Conservation (phyloP, 2,113 vertebrate species). For the Smithornis capensis region DNA sequence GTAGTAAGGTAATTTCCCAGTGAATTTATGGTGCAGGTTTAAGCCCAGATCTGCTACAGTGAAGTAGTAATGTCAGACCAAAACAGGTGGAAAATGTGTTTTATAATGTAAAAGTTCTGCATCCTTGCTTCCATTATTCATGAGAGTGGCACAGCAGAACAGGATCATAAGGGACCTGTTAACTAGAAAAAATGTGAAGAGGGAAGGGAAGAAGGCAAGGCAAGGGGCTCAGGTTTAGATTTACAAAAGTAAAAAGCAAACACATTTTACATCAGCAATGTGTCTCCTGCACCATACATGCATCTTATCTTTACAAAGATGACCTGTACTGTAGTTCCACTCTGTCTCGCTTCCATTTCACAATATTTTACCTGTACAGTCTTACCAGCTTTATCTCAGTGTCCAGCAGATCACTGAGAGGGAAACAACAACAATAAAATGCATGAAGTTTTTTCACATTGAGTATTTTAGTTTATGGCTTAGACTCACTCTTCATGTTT, state of each 20-base stretch:
- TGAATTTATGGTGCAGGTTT: not conserved
- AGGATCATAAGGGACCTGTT: not conserved
- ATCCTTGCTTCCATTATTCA: not conserved
- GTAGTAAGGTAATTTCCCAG: not conserved
- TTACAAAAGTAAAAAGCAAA: not conserved
- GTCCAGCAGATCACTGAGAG: not conserved
- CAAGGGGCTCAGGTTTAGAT: not conserved
- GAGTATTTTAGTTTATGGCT: not conserved
- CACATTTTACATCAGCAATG: not conserved
- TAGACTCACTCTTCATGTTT: not conserved
- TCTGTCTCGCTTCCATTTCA: not conserved
- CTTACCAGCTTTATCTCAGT: not conserved
- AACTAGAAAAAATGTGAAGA: not conserved
- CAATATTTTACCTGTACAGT: not conserved
- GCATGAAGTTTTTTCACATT: not conserved
- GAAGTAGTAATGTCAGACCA: not conserved
- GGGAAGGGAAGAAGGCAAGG: not conserved
- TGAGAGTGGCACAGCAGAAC: not conserved
- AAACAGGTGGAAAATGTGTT: not conserved
- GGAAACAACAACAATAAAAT: not conserved
- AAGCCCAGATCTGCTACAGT: not conserved
- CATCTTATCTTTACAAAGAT: not conserved
- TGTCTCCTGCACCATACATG: no score
- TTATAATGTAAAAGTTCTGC: not conserved
- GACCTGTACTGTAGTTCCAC: not conserved